A percentile compares a stretch with the other conserved stretches of the same genome.
phyloP scores from a whole-genome alignment of 2,888 invertebrate species.

The Mythimna vitellina region DNA sequence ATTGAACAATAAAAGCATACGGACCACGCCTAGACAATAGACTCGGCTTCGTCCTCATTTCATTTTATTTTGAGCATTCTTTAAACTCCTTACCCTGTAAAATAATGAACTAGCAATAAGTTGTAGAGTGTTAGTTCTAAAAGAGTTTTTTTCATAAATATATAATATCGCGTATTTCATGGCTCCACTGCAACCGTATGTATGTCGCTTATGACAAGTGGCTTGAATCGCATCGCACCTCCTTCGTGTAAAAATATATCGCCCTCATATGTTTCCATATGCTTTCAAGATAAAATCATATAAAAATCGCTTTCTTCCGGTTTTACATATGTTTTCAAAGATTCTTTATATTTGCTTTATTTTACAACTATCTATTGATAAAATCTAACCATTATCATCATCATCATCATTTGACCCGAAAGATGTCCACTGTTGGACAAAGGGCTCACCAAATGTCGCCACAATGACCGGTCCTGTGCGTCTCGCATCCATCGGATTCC shows the following conservation, averaged over 20 bases:
- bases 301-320: not conserved
- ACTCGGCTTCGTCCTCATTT: too few species aligned
- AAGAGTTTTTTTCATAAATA: not conserved
- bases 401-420: too few species aligned
- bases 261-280: conserved; percentile 29
- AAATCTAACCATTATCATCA: not conserved
- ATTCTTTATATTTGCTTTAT: not conserved
- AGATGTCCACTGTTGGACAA: too few species aligned
- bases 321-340: not conserved
- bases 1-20: too few species aligned
- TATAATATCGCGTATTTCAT: conserved; percentile 14
- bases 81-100: too few species aligned
- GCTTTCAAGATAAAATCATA: conserved; percentile 16
- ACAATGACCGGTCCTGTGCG: too few species aligned
- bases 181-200: conserved; percentile 34
- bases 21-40: too few species aligned
- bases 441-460: too few species aligned
- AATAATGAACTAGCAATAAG: too few species aligned
- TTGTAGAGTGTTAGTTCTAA: too few species aligned
- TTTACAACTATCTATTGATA: not conserved
- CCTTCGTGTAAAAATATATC: conserved; percentile 46
- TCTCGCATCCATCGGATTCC: too few species aligned
- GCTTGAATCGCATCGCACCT: conserved; percentile 55
- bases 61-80: too few species aligned
- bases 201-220: conserved; percentile 53